These are phyloP conservation scores for Teleogryllus occipitalis DNA, from an alignment of 1,140 invertebrate genomes.

Conservation along the genomic window DNA sequence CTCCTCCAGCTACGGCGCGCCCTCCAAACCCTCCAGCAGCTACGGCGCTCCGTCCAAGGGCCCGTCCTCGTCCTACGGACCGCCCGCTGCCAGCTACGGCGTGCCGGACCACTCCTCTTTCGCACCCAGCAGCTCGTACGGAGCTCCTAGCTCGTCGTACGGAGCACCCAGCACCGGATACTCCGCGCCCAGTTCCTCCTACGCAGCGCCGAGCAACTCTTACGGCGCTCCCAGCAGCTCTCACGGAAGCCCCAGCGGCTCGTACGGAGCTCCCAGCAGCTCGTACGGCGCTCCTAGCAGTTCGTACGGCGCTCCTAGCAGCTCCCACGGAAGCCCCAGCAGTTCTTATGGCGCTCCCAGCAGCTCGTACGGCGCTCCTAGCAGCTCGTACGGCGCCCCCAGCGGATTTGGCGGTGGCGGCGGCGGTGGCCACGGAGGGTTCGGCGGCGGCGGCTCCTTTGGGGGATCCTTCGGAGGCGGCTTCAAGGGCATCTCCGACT, in stretches of 20 bases:
- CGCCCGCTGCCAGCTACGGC: background rate
- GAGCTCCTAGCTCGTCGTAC: no score
- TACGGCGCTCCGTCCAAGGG: background rate
- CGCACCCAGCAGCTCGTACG: background rate
- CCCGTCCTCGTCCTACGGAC: background rate
- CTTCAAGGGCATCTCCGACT: constrained; percentile 17
- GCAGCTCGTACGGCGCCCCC: constrained; percentile 3
- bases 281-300: constrained; percentile 23
- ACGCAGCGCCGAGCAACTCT: constrained; percentile 12
- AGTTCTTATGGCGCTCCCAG: constrained; percentile 3
- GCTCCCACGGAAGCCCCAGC: constrained; percentile 17
- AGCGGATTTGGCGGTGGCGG: background rate
- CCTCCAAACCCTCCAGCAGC: constrained; percentile 10
- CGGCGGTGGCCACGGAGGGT: background rate
- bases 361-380: background rate
- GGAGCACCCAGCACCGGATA: background rate
- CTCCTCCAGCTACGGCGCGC: constrained; percentile 10
- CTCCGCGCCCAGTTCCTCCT: background rate
- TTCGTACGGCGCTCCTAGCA: constrained; percentile 13
- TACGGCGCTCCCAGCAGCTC: constrained; percentile 17
- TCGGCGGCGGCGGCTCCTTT: no score
- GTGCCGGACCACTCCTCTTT: background rate
- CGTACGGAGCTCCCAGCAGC: constrained; percentile 25
- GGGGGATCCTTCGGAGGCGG: constrained; percentile 3
- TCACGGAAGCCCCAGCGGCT: background rate